Evolutionary conservation across 2,888 invertebrate genomes (phyloP).

Genomic region (Achlya flavicornis): DNA sequence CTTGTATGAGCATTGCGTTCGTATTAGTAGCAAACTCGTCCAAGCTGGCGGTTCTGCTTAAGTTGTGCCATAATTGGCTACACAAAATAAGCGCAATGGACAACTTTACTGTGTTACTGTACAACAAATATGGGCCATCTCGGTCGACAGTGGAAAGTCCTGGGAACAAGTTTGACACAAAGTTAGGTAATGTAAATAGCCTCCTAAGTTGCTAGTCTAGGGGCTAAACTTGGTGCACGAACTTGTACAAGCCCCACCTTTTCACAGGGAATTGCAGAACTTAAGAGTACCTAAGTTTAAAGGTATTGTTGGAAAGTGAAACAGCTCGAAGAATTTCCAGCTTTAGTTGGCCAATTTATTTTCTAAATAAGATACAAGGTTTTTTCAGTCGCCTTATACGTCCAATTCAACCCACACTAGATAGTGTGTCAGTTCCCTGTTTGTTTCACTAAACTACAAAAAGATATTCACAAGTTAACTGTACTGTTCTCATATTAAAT

Average conservation of each 20-base stretch:
- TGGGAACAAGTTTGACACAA: constrained; percentile 29
- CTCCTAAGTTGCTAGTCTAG: neutral
- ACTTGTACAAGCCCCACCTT: neutral
- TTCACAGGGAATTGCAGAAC: neutral
- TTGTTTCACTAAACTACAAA: too few species aligned
- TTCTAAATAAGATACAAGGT: neutral
- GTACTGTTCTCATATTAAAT: too few species aligned
- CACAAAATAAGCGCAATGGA: constrained; percentile 46
- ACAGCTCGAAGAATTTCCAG: neutral
- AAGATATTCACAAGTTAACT: too few species aligned
- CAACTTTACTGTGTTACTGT: constrained; percentile 52
- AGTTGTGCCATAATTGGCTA: constrained; percentile 59
- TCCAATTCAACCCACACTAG: too few species aligned
- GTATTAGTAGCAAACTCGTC: constrained; percentile 55
- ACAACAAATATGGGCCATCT: constrained; percentile 47
- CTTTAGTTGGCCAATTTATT: neutral
- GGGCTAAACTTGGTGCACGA: constrained; percentile 3
- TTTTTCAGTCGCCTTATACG: too few species aligned
- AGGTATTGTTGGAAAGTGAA: neutral
- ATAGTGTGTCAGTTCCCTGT: too few species aligned
- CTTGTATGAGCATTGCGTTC: constrained; percentile 58
- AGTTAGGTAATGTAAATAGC: constrained; percentile 2
- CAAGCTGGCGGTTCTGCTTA: constrained; percentile 45
- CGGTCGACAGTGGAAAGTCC: constrained; percentile 53
- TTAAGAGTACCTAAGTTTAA: neutral